Percentiles rank a stretch among this genome's conserved stretches.
Conservation (phyloP, 2,113 vertebrate species). For the Serilophus lunatus region DNA sequence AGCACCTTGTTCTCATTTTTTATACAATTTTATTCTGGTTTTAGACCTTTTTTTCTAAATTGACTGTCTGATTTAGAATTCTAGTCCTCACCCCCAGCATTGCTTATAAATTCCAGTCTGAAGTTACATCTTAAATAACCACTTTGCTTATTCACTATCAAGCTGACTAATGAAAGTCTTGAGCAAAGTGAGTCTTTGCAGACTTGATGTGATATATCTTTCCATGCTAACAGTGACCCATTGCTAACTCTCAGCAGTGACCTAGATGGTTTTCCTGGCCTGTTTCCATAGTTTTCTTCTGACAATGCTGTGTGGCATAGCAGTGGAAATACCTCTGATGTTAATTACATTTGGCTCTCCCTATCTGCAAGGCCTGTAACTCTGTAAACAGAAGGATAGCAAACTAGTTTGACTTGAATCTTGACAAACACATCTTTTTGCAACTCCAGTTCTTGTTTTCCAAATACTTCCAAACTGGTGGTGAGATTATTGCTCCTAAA, state of each 20-base stretch:
- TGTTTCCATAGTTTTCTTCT: not conserved
- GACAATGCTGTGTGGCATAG: not conserved
- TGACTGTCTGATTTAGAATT: not conserved
- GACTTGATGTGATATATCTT: not conserved
- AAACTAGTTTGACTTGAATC: not conserved
- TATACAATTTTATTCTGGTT: not conserved
- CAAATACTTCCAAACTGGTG: not conserved
- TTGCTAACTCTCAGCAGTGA: not conserved
- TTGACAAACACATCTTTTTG: not conserved
- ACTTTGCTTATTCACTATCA: not conserved
- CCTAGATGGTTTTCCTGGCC: not conserved
- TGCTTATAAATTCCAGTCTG: not conserved
- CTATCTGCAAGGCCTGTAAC: not conserved
- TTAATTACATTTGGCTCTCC: not conserved
- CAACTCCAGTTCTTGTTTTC: not conserved
- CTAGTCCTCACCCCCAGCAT: not conserved
- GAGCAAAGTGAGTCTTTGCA: not conserved
- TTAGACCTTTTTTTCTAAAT: not conserved
- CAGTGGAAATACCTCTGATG: not conserved
- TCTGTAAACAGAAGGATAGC: not conserved
- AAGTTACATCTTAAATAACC: not conserved
- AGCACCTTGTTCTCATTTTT: not conserved
- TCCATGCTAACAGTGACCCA: not conserved
- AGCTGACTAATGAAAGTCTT: not conserved
- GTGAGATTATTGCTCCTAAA: not conserved